Percentiles rank a stretch among this genome's conserved stretches.
Conservation (phyloP, 2,113 vertebrate species). For the Entomyzon cyanotis region DNA sequence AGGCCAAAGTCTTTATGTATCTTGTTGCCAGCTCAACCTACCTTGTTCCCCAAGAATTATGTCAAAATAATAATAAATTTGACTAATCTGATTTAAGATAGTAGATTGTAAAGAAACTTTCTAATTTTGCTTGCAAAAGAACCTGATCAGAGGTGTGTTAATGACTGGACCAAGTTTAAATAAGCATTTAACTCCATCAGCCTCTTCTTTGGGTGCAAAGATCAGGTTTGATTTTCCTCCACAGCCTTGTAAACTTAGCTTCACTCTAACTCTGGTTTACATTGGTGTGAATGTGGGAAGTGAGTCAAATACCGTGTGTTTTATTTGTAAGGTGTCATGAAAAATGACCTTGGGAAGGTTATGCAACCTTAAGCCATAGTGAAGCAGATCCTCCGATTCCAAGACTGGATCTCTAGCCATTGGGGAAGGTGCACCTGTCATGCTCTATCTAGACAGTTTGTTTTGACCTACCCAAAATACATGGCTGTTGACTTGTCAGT, state of each 20-base stretch:
- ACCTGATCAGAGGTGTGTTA: not conserved
- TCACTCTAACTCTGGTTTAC: not conserved
- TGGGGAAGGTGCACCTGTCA: conserved; percentile 50
- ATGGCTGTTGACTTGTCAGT: not conserved
- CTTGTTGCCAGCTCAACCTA: not conserved
- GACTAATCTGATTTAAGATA: not conserved
- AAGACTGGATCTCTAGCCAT: not conserved
- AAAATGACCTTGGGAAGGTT: conserved; percentile 42
- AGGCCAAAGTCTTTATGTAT: not conserved
- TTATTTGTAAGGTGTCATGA: not conserved
- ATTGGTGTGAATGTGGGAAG: not conserved
- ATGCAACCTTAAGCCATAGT: not conserved
- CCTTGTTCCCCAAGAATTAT: not conserved
- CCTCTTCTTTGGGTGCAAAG: not conserved
- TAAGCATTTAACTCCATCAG: not conserved
- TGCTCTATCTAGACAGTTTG: conserved; percentile 12
- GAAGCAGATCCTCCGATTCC: not conserved
- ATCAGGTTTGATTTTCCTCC: not conserved
- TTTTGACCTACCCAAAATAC: not conserved
- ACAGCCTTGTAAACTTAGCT: not conserved
- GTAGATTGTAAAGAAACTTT: not conserved
- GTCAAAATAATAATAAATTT: not conserved
- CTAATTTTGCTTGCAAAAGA: not conserved
- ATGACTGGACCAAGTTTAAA: not conserved
- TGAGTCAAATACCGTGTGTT: not conserved